These are phyloP conservation scores for Drosophila atripex DNA, from an alignment of 2,888 invertebrate species.

Conservation along the genomic window DNA sequence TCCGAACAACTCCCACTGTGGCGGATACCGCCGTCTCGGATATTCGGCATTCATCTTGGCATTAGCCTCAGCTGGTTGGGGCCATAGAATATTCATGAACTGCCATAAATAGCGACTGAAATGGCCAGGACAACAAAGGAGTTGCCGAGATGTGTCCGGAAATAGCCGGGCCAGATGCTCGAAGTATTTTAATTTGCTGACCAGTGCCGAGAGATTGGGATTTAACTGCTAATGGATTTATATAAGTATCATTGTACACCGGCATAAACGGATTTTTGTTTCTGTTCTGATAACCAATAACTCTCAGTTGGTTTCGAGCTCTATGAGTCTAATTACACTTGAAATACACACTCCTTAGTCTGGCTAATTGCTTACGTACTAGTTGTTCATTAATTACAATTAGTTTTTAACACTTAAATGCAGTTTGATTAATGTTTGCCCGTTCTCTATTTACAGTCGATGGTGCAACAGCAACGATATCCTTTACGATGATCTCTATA, in stretches of 20 bases:
- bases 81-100: conserved; percentile 71
- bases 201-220: conserved; percentile 2
- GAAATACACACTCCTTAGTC: conserved; percentile 43
- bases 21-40: conserved; percentile 12
- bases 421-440: conserved; percentile 75
- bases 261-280: conserved; percentile 19
- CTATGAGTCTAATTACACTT: conserved; percentile 55
- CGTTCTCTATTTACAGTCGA: conserved; percentile 69
- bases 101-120: conserved; percentile 36
- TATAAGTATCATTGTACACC: conserved; percentile 21
- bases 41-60: conserved; percentile 32
- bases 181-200: conserved; percentile 13
- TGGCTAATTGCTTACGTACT: conserved; percentile 39
- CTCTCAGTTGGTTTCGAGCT: conserved; percentile 26
- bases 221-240: conserved; percentile 30
- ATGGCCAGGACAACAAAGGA: conserved; percentile 12
- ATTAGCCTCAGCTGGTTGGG: conserved; percentile 43
- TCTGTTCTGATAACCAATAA: conserved; percentile 17
- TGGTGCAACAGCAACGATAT: conserved; percentile 49
- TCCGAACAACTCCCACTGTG: conserved; percentile 46
- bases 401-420: conserved; percentile 72
- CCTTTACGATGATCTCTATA: conserved; percentile 21
- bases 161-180: neutral
- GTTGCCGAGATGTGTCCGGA: conserved; percentile 15
- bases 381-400: conserved; percentile 60